Evolutionary conservation across 2,888 invertebrate species (phyloP), one percentile per base, ranked within the genome.

Genomic region (Glaucopsyche alexis): DNA sequence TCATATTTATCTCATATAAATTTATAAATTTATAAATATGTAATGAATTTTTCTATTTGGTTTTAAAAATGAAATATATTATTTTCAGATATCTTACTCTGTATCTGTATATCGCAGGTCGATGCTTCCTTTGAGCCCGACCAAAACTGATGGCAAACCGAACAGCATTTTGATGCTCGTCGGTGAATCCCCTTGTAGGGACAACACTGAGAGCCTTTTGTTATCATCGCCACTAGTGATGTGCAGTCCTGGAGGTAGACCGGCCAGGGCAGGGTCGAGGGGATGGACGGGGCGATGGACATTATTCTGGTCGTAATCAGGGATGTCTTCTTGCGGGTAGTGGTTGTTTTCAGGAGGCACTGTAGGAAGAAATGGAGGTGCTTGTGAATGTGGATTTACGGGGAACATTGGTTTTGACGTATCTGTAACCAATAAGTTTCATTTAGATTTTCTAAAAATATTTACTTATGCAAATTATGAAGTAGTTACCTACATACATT

Each of bases 81-180:
- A n/a, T 52, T 7, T 52, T 16, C 16, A 8, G 2, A 16, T 16
- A 50, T 7, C 95, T 94, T 89, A 96, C 96, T 93, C 87, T 81
- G 94, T 94, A 82, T 96, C 96, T 9, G 97, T 97, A 84, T 97
- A 98, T 83, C 97, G 94, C 75, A 98, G 93, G 87, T 98, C 97
- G 3, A 98, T 97, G 77, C 97, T 95, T 73, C 98, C 98, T 80
- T 97, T 96, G 66, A 98, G 93, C 45, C 98, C 98, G 9, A 98
- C 97, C 78, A 97, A 94, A 1, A 97, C 94, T 29, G 95, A 93
- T 0, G 98, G 97, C 11, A 98, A 95, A 5, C 96, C 96, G 84
- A 98, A 97, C 13, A 97, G 94, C 82, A 98, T 94, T 77, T 96
- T 95, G 9, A 98, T 95, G 47, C 96, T 96, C 29, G 95, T 95